Evolutionary conservation across 2,113 vertebrate species (phyloP).

Genomic region (Chlorodrepanis virens): DNA sequence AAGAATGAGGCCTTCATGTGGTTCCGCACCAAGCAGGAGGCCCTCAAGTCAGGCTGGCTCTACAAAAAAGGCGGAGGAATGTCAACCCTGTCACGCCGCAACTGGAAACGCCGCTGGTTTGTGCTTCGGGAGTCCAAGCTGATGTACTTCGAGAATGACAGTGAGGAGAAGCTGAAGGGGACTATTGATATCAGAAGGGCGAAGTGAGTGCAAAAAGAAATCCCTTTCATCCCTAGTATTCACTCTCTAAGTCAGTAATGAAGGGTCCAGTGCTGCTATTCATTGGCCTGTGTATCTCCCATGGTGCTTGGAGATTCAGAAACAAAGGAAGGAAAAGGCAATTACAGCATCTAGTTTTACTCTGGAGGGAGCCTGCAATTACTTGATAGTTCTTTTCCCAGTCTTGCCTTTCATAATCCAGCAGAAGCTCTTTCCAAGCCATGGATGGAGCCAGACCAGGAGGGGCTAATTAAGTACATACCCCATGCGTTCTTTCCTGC

Average conservation of each 20-base stretch:
- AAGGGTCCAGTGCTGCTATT: not conserved
- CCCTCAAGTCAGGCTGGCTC: conserved; percentile 89
- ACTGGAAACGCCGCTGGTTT: conserved; percentile 96
- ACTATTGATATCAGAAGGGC: conserved; percentile 87
- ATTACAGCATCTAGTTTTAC: not conserved
- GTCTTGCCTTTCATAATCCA: not conserved
- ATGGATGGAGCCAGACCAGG: conserved; percentile 4
- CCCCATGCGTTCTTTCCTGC: conserved; percentile 1
- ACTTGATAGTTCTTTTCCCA: not conserved
- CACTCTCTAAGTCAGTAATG: not conserved
- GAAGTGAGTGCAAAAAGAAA: conserved; percentile 73
- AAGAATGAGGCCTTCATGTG: conserved; percentile 93
- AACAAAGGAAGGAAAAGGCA: not conserved
- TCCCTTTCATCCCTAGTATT: not conserved
- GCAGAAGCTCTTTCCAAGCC: not conserved
- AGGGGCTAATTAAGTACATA: conserved; percentile 48
- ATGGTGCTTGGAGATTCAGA: not conserved
- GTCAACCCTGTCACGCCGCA: conserved; percentile 88
- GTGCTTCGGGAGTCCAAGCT: conserved; percentile 88
- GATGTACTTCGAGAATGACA: conserved; percentile 93
- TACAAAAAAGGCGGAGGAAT: conserved; percentile 91
- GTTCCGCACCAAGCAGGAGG: conserved; percentile 90
- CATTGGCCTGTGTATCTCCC: not conserved
- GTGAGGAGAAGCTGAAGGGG: conserved; percentile 90
- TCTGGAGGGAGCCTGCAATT: not conserved